Percentiles rank a stretch among this genome's conserved stretches.
Evolutionary conservation across 1,140 invertebrate species (phyloP).

Genomic region (Sinella curviseta): DNA sequence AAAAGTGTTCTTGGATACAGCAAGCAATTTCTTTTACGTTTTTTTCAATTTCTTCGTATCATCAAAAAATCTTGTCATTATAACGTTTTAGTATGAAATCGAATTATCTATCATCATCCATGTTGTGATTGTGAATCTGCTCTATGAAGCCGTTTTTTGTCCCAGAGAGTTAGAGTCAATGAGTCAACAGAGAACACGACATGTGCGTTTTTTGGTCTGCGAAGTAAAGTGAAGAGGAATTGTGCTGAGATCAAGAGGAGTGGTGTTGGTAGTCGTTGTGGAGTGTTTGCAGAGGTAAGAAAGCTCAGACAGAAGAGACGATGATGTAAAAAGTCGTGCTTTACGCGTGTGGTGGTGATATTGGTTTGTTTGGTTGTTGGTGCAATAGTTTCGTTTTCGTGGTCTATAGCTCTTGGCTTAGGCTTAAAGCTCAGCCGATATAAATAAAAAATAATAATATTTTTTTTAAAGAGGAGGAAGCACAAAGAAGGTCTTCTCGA

Average conservation of each 20-base stretch:
- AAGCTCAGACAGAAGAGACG: too few species aligned
- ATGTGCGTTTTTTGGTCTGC: background rate
- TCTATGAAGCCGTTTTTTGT: too few species aligned
- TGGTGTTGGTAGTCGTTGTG: background rate
- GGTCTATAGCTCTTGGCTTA: background rate
- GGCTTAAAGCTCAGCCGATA: background rate
- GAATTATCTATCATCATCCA: too few species aligned
- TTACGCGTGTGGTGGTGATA: too few species aligned
- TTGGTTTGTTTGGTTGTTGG: too few species aligned
- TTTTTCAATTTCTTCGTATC: too few species aligned
- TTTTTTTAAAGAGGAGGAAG: background rate
- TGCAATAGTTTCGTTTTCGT: background rate
- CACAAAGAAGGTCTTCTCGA: slow-evolving; percentile 3
- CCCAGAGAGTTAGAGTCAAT: too few species aligned
- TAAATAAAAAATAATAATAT: background rate
- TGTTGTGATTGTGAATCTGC: too few species aligned
- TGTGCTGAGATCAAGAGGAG: background rate
- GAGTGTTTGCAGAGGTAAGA: background rate
- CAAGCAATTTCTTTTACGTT: too few species aligned
- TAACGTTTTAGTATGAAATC: too few species aligned
- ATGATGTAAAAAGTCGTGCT: background rate
- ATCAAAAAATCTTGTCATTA: too few species aligned
- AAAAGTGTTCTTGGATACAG: too few species aligned
- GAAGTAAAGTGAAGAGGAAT: background rate
- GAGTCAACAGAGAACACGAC: background rate